These are phyloP conservation scores for Sylvilagus bachmani DNA, from an alignment of 2,113 vertebrate genomes.

Conservation along the genomic window DNA sequence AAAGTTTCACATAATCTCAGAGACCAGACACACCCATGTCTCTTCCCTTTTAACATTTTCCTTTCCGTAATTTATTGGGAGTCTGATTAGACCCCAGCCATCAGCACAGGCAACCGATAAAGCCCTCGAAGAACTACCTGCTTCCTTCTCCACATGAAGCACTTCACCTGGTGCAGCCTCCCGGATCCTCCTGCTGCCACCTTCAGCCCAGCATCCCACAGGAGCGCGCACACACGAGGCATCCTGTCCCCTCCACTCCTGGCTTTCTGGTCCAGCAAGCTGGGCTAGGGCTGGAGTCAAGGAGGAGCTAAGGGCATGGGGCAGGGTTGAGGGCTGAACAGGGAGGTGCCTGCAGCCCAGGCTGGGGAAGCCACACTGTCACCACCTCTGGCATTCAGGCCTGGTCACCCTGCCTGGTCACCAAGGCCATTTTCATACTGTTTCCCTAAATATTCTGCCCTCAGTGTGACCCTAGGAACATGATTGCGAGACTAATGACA, in stretches of 20 bases:
- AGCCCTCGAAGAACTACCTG: constrained; percentile 61
- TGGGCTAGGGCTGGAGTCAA: constrained; percentile 37
- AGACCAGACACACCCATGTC: neutral
- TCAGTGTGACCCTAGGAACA: neutral
- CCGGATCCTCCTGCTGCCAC: constrained; percentile 51
- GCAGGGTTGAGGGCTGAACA: constrained; percentile 1
- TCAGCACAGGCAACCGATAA: constrained; percentile 32
- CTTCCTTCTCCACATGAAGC: constrained; percentile 74
- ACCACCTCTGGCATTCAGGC: constrained; percentile 56
- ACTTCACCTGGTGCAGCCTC: constrained; percentile 28
- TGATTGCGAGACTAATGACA: constrained; percentile 2
- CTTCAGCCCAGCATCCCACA: neutral
- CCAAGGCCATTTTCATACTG: constrained; percentile 48
- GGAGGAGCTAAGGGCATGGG: constrained; percentile 35
- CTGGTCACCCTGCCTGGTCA: neutral
- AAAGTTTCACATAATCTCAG: constrained; percentile 37
- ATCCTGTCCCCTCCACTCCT: constrained; percentile 5
- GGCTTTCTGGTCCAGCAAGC: constrained; percentile 73
- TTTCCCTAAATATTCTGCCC: constrained; percentile 62
- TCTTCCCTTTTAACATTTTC: neutral
- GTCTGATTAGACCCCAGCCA: constrained; percentile 37
- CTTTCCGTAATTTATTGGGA: neutral
- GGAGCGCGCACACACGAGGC: neutral
- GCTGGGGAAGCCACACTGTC: constrained; percentile 47
- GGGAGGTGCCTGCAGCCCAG: constrained; percentile 63